phyloP scores from a whole-genome alignment of 1,140 invertebrate genomes.

The Diplogasteroides magnus region DNA sequence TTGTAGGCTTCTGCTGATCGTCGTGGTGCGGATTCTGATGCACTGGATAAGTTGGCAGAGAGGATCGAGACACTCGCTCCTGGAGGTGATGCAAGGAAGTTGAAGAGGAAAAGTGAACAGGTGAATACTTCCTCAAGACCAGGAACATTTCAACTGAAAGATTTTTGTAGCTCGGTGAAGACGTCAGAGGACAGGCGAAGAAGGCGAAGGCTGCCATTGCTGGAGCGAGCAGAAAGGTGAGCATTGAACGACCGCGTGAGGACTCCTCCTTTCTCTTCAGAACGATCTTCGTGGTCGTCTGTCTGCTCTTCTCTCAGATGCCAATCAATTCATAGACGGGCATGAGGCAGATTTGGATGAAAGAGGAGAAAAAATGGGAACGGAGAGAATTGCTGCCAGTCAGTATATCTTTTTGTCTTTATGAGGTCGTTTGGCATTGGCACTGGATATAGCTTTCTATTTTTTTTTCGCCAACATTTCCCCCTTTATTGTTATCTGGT shows the following conservation, averaged over 20 bases:
- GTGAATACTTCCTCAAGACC: background rate
- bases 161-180: background rate
- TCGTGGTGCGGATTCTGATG: slow-evolving; percentile 14
- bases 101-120: slow-evolving; percentile 26
- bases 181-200: background rate
- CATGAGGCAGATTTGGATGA: slow-evolving; percentile 2
- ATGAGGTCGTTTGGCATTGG: background rate
- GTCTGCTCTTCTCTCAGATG: background rate
- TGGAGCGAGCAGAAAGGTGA: background rate
- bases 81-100: slow-evolving; percentile 40
- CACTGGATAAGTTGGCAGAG: slow-evolving; percentile 25
- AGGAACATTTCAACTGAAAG: too few relatives aligned
- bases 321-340: slow-evolving; percentile 6
- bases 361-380: slow-evolving; percentile 9
- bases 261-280: background rate
- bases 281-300: background rate
- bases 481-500: too few relatives aligned
- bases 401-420: background rate
- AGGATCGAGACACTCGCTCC: slow-evolving; percentile 58
- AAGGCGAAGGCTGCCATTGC: background rate
- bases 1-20: background rate
- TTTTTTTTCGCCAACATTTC: too few relatives aligned
- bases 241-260: background rate
- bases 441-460: slow-evolving; percentile 5
- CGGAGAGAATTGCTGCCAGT: slow-evolving; percentile 6